phyloP scores from a whole-genome alignment of 2,113 vertebrate genomes.

The Theropithecus gelada region DNA sequence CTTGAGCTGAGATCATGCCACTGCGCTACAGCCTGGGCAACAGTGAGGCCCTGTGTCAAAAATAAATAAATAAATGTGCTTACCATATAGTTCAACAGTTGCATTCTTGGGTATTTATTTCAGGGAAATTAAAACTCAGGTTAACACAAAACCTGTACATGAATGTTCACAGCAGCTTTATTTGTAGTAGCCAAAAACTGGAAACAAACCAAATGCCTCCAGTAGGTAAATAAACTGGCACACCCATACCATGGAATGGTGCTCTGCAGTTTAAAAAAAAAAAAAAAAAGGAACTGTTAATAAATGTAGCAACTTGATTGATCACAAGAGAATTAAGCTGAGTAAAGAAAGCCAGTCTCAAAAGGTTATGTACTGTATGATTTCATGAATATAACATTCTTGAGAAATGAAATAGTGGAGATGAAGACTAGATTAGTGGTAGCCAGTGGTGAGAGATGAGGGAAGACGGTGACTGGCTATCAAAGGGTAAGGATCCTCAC shows the following conservation, averaged over 20 bases:
- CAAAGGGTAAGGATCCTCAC: not conserved
- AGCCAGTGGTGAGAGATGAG: not conserved
- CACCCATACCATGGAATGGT: not conserved
- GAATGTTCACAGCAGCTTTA: not conserved
- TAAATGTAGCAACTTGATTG: not conserved
- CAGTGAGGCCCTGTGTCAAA: too few relatives aligned
- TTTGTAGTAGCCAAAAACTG: not conserved
- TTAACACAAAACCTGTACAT: not conserved
- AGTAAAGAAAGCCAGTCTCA: not conserved
- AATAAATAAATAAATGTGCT: not conserved
- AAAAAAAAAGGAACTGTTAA: not conserved
- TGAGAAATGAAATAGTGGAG: not conserved
- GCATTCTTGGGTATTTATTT: not conserved
- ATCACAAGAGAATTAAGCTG: slow-evolving; percentile 7
- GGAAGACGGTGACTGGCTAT: not conserved
- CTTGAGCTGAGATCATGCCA: too few relatives aligned
- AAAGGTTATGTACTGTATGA: not conserved
- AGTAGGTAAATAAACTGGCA: not conserved
- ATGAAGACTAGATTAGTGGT: slow-evolving; percentile 11
- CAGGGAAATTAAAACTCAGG: slow-evolving; percentile 35
- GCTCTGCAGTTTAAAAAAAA: not conserved
- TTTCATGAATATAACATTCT: slow-evolving; percentile 30
- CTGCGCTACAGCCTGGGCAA: too few relatives aligned
- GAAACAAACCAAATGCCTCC: not conserved
- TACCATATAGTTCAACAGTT: not conserved